A percentile compares a stretch with the other conserved stretches of the same genome.
phyloP scores from a whole-genome alignment of 2,113 vertebrate genomes.

The Acrocephalus kingi region DNA sequence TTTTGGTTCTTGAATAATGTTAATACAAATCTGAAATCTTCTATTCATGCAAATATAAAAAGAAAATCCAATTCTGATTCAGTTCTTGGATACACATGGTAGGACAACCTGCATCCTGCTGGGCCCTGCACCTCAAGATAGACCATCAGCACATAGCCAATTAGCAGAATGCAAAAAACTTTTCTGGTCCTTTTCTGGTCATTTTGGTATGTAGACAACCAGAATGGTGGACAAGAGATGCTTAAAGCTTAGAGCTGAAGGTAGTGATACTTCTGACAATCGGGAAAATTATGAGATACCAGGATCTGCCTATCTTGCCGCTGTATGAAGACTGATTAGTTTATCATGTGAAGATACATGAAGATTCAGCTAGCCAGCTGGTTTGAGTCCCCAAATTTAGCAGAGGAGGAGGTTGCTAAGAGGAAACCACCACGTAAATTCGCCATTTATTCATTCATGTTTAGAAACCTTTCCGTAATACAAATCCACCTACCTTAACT shows the following conservation, averaged over 20 bases:
- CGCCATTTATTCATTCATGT: background rate
- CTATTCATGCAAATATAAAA: background rate
- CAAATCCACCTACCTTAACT: background rate
- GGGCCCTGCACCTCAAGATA: background rate
- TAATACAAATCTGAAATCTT: background rate
- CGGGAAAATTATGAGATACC: background rate
- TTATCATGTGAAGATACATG: background rate
- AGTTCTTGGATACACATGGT: accelerated
- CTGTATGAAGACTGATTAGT: background rate
- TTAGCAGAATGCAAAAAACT: background rate
- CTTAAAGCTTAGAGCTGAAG: background rate
- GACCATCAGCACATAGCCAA: accelerated
- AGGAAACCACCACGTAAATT: background rate
- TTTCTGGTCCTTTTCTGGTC: background rate
- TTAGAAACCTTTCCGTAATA: background rate
- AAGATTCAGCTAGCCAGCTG: accelerated
- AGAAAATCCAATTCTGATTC: background rate
- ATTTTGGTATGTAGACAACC: background rate
- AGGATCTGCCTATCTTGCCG: background rate
- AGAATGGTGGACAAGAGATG: background rate
- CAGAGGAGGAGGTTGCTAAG: background rate
- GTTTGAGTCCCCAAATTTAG: background rate
- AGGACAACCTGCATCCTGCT: background rate
- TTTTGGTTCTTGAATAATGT: background rate
- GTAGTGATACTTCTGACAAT: background rate